phyloP scores from a whole-genome alignment of 2,888 invertebrate species.

The Augochlorella aurata region DNA sequence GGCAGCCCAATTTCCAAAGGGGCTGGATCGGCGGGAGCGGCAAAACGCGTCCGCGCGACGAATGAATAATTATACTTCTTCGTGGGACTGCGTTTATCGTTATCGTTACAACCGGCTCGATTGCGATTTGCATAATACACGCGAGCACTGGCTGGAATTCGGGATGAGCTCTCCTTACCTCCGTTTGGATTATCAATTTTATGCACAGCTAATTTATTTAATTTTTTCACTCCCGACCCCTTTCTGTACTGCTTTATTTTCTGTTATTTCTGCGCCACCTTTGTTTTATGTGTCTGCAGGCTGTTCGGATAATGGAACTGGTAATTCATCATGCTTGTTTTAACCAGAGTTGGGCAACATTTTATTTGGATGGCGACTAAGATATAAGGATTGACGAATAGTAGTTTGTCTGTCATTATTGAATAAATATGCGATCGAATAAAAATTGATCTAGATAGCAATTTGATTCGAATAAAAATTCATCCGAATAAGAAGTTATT shows the following conservation, averaged over 20 bases:
- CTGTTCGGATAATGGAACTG: background rate
- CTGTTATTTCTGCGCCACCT: background rate
- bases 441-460: too few relatives aligned
- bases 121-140: slow-evolving; percentile 4
- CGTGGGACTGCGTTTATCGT: slow-evolving; percentile 37
- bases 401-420: too few relatives aligned
- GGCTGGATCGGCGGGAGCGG: background rate
- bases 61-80: slow-evolving; percentile 35
- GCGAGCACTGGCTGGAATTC: background rate
- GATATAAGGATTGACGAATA: too few relatives aligned
- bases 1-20: too few relatives aligned
- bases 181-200: slow-evolving; percentile 2
- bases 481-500: too few relatives aligned
- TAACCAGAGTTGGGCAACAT: too few relatives aligned
- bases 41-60: slow-evolving; percentile 23
- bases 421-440: too few relatives aligned
- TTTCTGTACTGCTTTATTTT: background rate
- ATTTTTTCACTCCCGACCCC: background rate
- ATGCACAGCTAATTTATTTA: background rate
- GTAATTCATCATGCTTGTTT: too few relatives aligned
- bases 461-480: too few relatives aligned
- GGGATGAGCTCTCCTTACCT: background rate
- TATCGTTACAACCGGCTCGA: slow-evolving; percentile 35
- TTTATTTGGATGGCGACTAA: too few relatives aligned
- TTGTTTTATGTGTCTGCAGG: background rate